Conservation (phyloP, 1,140 invertebrate genomes). For the Chelonus insularis region DNA sequence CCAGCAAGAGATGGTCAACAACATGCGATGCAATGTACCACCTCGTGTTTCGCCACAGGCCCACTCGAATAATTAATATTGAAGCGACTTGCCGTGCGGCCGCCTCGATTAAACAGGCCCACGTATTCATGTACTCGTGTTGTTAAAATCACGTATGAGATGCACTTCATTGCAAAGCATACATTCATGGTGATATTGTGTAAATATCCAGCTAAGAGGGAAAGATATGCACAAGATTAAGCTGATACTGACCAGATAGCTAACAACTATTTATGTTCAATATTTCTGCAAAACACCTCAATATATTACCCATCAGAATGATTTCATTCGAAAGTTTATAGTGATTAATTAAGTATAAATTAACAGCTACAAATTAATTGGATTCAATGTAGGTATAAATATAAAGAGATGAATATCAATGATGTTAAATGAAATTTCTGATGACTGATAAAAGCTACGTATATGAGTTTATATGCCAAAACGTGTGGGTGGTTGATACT, state of each 20-base stretch:
- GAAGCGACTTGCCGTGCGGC: constrained; percentile 11
- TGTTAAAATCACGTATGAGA: constrained; percentile 1
- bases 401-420: too few relatives aligned
- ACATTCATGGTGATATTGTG: not conserved
- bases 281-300: not conserved
- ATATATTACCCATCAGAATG: not conserved
- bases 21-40: constrained; percentile 14
- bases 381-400: too few relatives aligned
- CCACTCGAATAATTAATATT: constrained; percentile 23
- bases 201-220: not conserved
- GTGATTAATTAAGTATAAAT: too few relatives aligned
- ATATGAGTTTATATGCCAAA: too few relatives aligned
- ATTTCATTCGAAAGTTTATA: too few relatives aligned
- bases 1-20: constrained; percentile 16
- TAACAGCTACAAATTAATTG: too few relatives aligned
- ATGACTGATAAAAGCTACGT: too few relatives aligned
- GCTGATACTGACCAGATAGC: not conserved
- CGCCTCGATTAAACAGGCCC: constrained; percentile 20
- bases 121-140: constrained; percentile 1
- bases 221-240: constrained; percentile 9
- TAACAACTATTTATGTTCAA: not conserved
- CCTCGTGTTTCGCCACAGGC: constrained; percentile 23
- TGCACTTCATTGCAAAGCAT: not conserved
- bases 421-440: too few relatives aligned
- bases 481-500: not conserved